Percentiles rank a stretch among this genome's conserved stretches.
Conservation (phyloP, 2,888 invertebrate species). For the Sarcophaga carnaria region DNA sequence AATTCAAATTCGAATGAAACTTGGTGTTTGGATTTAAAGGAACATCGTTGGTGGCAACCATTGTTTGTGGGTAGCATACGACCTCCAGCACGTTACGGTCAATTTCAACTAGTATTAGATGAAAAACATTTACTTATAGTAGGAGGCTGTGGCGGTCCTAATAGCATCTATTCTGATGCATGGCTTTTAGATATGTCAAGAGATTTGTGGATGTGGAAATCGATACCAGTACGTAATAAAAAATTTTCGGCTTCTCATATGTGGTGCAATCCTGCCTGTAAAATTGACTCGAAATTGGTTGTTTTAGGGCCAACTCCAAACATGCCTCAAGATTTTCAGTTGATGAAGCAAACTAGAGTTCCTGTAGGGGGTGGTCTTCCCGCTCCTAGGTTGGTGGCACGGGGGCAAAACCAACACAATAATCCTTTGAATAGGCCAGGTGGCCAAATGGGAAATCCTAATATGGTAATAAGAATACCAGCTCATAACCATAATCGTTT, state of each 20-base stretch:
- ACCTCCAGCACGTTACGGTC: constrained; percentile 94
- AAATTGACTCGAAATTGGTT: constrained; percentile 88
- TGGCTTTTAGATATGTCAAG: constrained; percentile 92
- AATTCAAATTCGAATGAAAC: constrained; percentile 89
- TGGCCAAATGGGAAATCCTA: constrained; percentile 55
- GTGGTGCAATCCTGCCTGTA: constrained; percentile 96
- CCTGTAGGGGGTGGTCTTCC: constrained; percentile 75
- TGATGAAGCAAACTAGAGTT: constrained; percentile 80
- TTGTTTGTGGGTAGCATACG: constrained; percentile 84
- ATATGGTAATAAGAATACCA: constrained; percentile 57
- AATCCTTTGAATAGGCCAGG: constrained; percentile 67
- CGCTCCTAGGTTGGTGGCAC: constrained; percentile 68
- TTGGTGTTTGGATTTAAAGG: constrained; percentile 92
- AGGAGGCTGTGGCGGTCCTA: constrained; percentile 94
- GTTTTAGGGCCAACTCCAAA: constrained; percentile 83
- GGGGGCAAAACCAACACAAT: constrained; percentile 68
- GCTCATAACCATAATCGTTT: constrained; percentile 63
- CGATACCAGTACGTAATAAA: constrained; percentile 88
- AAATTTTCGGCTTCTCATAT: constrained; percentile 92
- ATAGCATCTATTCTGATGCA: constrained; percentile 92
- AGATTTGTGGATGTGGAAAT: constrained; percentile 88
- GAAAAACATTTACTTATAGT: constrained; percentile 90
- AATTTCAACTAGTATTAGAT: constrained; percentile 93
- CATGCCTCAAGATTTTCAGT: constrained; percentile 81
- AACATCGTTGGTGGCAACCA: constrained; percentile 90